Base-by-base conservation (phyloP, 2,113 vertebrate genomes). In the Blennius ocellaris region DNA sequence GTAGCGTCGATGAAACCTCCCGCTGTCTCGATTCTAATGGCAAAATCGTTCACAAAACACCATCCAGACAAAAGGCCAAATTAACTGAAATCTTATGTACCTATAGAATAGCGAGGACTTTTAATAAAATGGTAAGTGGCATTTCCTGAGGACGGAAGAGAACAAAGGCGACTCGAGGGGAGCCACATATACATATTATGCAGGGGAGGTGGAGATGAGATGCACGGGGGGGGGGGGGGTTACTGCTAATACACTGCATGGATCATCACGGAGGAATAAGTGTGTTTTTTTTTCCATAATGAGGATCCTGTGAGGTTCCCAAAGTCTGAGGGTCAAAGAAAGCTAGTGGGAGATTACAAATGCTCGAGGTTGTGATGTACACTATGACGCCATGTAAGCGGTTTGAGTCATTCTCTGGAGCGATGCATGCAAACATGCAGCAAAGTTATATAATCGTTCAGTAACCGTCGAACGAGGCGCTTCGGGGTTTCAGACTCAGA, bases 131-230 rank as follows among this genome's bases (percentile, higher is more conserved):
- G 12, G 36, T 54, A 59, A 53, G 47, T 54, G 59, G 54, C 61
- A 78, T 86, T 87, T 78, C 68, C 69, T 52, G 54, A 56, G 43
- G 64, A 47, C 56, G 17, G 17, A 44, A n/a, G 69, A 77, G 80
- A 90, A 86, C 87, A 87, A 90, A 86, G 84, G 49, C 55, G 41
- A 60, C 67, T 60, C 67, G 69, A 21, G n/a, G 62, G 38, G 69
- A 47, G 55, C 67, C 57, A 52, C 51, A 61, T 62, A 49, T 50
- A 39, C 59, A 79, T 48, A n/a, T n/a, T n/a, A n/a, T n/a, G n/a
- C n/a, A n/a, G n/a, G n/a, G n/a, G n/a, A n/a, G n/a, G n/a, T n/a
- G n/a, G n/a, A n/a, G n/a, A n/a, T n/a, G n/a, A n/a, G n/a, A n/a
- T n/a, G n/a, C n/a, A n/a, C n/a, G n/a, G 68, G 73, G 64, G 43